Conservation (phyloP, 2,888 invertebrate genomes). For the Hartigia nigra region DNA sequence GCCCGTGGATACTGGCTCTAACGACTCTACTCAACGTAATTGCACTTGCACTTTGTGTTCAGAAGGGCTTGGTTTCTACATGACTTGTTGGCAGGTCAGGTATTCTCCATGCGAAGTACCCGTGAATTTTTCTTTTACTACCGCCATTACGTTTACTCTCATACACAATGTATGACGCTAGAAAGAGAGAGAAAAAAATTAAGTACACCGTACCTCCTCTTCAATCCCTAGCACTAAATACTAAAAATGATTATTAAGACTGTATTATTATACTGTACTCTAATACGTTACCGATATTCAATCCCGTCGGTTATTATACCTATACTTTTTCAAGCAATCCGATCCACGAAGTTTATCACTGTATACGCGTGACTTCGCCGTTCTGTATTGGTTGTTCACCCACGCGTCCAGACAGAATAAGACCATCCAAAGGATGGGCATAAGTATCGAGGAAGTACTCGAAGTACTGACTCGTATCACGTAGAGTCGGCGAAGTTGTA, state of each 20-base stretch:
- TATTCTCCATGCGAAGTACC: neutral
- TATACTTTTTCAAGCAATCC: neutral
- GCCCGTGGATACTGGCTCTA: neutral
- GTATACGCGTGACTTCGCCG: slow-evolving; percentile 47
- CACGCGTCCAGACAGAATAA: slow-evolving; percentile 63
- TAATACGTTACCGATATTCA: neutral
- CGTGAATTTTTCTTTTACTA: neutral
- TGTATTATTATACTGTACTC: neutral
- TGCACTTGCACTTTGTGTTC: neutral
- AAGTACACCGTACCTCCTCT: neutral
- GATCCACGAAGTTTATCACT: neutral
- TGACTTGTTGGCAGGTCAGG: neutral
- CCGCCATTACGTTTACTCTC: neutral
- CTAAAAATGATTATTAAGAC: neutral
- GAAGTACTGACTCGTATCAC: slow-evolving; percentile 23
- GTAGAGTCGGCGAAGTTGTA: slow-evolving; percentile 26
- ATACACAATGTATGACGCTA: neutral
- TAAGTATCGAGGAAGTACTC: slow-evolving; percentile 60
- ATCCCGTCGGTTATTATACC: neutral
- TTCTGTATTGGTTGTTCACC: slow-evolving; percentile 48
- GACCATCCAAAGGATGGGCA: slow-evolving; percentile 57
- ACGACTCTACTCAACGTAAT: neutral
- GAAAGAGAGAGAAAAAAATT: neutral
- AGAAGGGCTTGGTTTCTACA: neutral
- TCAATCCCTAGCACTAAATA: neutral